phyloP scores from a whole-genome alignment of 2,888 invertebrate genomes.

The Nomada goodeniana region DNA sequence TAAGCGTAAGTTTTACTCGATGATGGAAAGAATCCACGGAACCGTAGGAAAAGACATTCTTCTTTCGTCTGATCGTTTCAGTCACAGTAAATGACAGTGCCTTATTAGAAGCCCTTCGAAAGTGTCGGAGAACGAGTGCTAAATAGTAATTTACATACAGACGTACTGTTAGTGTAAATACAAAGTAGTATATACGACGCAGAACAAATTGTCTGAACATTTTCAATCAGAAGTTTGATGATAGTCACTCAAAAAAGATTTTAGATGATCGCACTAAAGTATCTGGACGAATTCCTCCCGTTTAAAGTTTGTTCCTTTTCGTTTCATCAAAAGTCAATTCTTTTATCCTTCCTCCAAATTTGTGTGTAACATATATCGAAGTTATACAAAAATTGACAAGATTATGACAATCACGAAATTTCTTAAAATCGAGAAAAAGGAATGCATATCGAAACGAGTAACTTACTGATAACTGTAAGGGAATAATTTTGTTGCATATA shows the following conservation, averaged over 20 bases:
- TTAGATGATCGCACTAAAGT: conserved; percentile 15
- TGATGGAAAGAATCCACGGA: conserved; percentile 55
- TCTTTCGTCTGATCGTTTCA: conserved; percentile 66
- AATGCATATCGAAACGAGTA: conserved; percentile 28
- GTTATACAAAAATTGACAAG: neutral
- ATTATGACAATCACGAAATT: conserved; percentile 30
- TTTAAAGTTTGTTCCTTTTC: neutral
- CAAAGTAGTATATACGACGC: conserved; percentile 25
- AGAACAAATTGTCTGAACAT: conserved; percentile 13
- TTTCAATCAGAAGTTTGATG: conserved; percentile 10
- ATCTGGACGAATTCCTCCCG: conserved; percentile 34
- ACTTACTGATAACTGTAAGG: neutral
- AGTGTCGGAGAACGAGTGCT: conserved; percentile 69
- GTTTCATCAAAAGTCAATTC: neutral
- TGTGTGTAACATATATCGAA: neutral
- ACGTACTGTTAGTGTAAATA: conserved; percentile 63
- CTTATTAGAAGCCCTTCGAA: conserved; percentile 73
- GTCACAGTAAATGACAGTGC: conserved; percentile 73
- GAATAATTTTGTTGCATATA: neutral
- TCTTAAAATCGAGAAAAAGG: neutral
- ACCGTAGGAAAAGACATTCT: conserved; percentile 50
- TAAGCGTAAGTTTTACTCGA: conserved; percentile 60
- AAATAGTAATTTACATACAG: conserved; percentile 56
- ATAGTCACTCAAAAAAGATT: neutral
- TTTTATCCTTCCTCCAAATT: neutral